A percentile compares a stretch with the other conserved stretches of the same genome.
Evolutionary conservation across 2,797 vertebrate genomes (phyloP).

Genomic region (Xiphorhynchus erythropygius): DNA sequence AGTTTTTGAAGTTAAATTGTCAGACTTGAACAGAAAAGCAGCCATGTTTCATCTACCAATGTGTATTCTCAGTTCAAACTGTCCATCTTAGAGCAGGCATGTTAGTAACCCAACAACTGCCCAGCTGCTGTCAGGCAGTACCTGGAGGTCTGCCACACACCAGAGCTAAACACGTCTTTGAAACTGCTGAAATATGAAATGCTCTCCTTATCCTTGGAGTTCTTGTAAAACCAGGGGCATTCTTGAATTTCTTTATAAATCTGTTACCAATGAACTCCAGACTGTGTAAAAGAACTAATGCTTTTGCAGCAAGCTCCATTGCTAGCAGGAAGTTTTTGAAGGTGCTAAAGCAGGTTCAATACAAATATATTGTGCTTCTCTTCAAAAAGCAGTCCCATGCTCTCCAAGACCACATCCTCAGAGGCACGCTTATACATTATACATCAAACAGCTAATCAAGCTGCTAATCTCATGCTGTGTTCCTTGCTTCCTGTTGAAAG

Average conservation of each 20-base stretch:
- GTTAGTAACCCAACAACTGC: not conserved
- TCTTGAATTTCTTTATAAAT: not conserved
- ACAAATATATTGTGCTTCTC: not conserved
- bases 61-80: not conserved
- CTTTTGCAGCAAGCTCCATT: not conserved
- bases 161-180: not conserved
- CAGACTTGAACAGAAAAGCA: not conserved
- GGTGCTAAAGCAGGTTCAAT: not conserved
- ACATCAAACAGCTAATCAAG: constrained; percentile 15
- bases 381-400: not conserved
- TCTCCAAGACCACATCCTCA: not conserved
- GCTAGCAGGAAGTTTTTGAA: not conserved
- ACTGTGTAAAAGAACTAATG: not conserved
- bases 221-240: not conserved
- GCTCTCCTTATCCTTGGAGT: not conserved
- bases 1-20: not conserved
- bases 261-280: not conserved
- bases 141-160: not conserved
- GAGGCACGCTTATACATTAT: not conserved
- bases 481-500: not conserved
- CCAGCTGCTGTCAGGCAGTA: not conserved
- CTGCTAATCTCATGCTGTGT: not conserved
- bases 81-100: not conserved
- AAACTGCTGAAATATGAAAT: not conserved
- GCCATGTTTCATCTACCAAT: not conserved